Base-by-base conservation (phyloP, 1,140 invertebrate genomes). In the Achatina immaculata region DNA sequence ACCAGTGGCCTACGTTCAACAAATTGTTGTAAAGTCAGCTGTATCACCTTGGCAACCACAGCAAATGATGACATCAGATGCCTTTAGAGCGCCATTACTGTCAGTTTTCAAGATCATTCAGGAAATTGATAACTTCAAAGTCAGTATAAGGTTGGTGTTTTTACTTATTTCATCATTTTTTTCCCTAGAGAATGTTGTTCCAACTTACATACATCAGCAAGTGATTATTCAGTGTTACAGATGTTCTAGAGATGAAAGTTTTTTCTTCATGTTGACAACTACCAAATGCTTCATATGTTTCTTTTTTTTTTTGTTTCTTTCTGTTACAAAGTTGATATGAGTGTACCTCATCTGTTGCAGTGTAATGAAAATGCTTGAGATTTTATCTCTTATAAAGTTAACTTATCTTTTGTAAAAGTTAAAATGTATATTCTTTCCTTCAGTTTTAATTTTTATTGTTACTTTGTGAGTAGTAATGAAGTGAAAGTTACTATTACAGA, bases 81-180 rank as follows among this genome's bases (percentile, higher is more conserved):
- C 96, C 68, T 97, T 97, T 89, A 79, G 88, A 71, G 96, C 94
- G 34, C 96, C 97, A 42, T 92, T 98, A 0, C 94, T 95, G 86
- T 95, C 96, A 92, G 94, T 96, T 43, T 98, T 98, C 92, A 94
- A 95, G 90, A 92, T 98, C 66, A 88, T 97, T 62, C 95, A 98
- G 91, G 94, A 95, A 66, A 94, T 98, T 81, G 94, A 95, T 85
- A 96, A 96, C 91, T 96, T 96, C 90, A 94, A 96, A 89, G 93
- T 95, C 87, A 91, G 93, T 77, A 93, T 95, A 86, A 94, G 93
- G 95, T 96, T 42, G 78, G 69, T 69, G 36, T 43, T n/a, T 77
- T 42, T 58, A 36, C n/a, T n/a, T n/a, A n/a, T n/a, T n/a, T n/a
- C n/a, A n/a, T n/a, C n/a, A n/a, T n/a, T n/a, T n/a, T n/a, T n/a